phyloP scores from a whole-genome alignment of 2,797 vertebrate genomes.

The Brachymystax lenok region DNA sequence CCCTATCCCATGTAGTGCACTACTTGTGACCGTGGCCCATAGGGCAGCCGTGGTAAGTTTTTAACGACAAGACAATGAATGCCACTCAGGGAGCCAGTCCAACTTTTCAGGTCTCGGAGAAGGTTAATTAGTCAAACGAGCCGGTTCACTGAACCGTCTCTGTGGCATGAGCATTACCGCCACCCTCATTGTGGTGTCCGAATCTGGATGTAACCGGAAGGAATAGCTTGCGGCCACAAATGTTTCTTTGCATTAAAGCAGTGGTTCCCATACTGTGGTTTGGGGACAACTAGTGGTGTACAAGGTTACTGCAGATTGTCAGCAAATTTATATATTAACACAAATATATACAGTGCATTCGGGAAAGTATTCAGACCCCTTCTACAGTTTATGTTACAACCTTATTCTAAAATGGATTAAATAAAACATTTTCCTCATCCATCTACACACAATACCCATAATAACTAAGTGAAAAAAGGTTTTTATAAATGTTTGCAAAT shows the following conservation, averaged over 20 bases:
- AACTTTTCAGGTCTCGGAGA: background rate
- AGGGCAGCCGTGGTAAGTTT: background rate
- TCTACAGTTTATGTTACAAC: no score
- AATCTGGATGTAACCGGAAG: background rate
- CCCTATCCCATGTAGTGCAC: background rate
- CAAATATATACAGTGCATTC: background rate
- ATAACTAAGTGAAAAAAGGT: no score
- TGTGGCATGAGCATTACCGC: background rate
- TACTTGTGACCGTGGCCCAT: background rate
- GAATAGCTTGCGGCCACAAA: background rate
- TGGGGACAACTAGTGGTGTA: background rate
- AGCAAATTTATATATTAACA: background rate
- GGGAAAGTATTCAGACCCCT: no score
- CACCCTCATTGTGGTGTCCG: background rate
- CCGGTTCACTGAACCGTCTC: background rate
- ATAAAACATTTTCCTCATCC: no score
- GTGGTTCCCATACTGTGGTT: background rate
- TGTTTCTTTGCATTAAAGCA: background rate
- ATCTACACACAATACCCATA: no score
- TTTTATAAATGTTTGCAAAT: no score
- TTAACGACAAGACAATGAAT: background rate
- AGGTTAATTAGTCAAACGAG: background rate
- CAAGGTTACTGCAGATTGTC: background rate
- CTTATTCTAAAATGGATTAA: no score
- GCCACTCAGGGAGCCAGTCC: background rate